Evolutionary conservation across 1,140 invertebrate species (phyloP).

Genomic region (Coenobita brevimanus): DNA sequence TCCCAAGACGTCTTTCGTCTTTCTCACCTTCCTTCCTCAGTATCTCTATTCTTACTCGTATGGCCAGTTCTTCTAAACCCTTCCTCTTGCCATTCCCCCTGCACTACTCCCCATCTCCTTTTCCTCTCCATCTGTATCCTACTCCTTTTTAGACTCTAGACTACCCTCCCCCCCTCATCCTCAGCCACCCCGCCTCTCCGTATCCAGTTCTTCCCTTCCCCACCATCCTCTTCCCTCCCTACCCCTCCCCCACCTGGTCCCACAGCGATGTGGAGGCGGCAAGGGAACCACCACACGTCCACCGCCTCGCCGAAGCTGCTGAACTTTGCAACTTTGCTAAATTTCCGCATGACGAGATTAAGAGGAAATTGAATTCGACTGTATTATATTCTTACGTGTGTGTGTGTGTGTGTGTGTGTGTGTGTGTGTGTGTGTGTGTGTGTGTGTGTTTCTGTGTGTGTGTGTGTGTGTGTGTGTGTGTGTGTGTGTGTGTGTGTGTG

Average conservation of each 20-base stretch:
- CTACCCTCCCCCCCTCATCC: neutral
- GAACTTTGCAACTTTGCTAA: too few relatives aligned
- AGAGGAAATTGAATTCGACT: neutral
- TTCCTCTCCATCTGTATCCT: neutral
- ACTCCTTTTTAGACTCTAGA: neutral
- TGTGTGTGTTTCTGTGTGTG: too few relatives aligned
- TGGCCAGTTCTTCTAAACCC: neutral
- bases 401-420: neutral
- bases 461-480: neutral
- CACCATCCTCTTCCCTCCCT: neutral
- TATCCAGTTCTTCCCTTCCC: neutral
- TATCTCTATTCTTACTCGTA: too few relatives aligned
- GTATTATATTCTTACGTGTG: neutral
- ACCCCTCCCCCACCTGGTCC: neutral
- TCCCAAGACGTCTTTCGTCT: too few relatives aligned
- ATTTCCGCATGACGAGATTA: too few relatives aligned
- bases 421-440: constrained; percentile 12
- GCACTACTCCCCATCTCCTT: neutral
- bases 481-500: neutral
- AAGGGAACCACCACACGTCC: neutral
- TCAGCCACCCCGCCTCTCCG: neutral
- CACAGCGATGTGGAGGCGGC: neutral
- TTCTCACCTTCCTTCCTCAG: too few relatives aligned
- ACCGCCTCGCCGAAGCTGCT: too few relatives aligned
- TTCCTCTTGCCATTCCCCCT: neutral